These are phyloP conservation scores for Hirtodrosophila histrioides DNA, from an alignment of 2,888 invertebrate genomes.

Conservation along the genomic window DNA sequence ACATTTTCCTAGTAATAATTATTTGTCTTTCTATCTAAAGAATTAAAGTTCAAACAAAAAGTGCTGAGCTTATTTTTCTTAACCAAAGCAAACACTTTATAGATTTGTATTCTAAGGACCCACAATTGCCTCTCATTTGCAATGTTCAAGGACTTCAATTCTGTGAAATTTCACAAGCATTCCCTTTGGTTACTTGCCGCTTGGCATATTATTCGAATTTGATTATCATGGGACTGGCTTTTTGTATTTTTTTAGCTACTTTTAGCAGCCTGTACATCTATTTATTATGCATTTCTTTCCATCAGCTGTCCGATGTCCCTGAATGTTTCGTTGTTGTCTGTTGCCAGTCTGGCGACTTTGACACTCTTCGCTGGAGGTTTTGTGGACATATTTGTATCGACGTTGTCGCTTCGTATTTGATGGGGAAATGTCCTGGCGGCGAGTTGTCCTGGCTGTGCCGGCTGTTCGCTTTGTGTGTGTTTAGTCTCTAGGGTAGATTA, in stretches of 20 bases:
- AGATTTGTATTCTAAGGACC: too few species aligned
- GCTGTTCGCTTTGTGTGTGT: slow-evolving; percentile 29
- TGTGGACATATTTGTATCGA: slow-evolving; percentile 29
- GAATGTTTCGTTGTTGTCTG: slow-evolving; percentile 51
- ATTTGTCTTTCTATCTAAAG: too few species aligned
- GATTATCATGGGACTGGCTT: slow-evolving; percentile 57
- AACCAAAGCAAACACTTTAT: too few species aligned
- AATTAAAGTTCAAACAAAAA: too few species aligned
- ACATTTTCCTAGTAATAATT: too few species aligned
- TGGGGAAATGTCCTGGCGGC: slow-evolving; percentile 9
- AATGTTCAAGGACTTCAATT: neutral
- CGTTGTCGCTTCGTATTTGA: slow-evolving; percentile 37
- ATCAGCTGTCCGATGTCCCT: slow-evolving; percentile 45
- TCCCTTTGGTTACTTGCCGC: slow-evolving; percentile 23
- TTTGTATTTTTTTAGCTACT: slow-evolving; percentile 6
- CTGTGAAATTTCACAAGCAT: slow-evolving; percentile 2
- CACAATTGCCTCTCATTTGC: neutral
- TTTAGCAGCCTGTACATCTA: slow-evolving; percentile 22
- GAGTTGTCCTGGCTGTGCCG: slow-evolving; percentile 7
- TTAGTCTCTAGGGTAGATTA: slow-evolving; percentile 63
- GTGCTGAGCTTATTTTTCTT: too few species aligned
- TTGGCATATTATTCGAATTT: slow-evolving; percentile 54
- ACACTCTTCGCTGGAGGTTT: slow-evolving; percentile 46
- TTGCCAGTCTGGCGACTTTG: slow-evolving; percentile 57
- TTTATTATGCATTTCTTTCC: slow-evolving; percentile 64